phyloP scores from a whole-genome alignment of 64 coral and sea anemone genomes.

The Montipora foliosa region DNA sequence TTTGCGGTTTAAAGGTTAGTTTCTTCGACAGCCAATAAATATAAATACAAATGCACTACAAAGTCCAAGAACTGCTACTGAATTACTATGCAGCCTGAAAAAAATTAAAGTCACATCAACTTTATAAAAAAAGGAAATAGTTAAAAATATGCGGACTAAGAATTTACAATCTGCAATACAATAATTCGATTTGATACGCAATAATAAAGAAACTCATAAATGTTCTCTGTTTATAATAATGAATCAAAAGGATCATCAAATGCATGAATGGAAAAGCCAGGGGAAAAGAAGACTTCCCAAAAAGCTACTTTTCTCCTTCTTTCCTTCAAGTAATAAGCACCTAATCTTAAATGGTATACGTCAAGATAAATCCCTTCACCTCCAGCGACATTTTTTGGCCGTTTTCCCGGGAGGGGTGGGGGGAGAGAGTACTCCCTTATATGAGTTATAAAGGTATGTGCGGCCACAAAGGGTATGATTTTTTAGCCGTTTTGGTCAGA shows the following conservation, averaged over 20 bases:
- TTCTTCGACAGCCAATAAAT: constrained; percentile 30
- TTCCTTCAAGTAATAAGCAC: not conserved
- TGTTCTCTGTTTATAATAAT: not conserved
- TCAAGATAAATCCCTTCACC: too few species aligned
- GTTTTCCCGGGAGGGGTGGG: too few species aligned
- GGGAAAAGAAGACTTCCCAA: not conserved
- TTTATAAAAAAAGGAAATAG: constrained; percentile 9
- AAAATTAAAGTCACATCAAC: constrained; percentile 21
- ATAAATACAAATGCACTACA: constrained; percentile 25
- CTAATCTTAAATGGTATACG: not conserved
- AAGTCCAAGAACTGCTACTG: not conserved
- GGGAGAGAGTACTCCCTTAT: too few species aligned
- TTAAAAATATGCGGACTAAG: not conserved
- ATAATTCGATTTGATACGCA: not conserved
- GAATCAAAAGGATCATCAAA: not conserved
- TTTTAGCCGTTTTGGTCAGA: too few species aligned
- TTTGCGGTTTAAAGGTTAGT: not conserved
- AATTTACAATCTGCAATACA: not conserved
- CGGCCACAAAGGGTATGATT: too few species aligned
- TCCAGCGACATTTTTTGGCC: too few species aligned
- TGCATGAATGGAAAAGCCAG: not conserved
- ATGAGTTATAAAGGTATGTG: too few species aligned
- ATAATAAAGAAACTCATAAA: not conserved
- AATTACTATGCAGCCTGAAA: not conserved
- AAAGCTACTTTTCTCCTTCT: not conserved